These are phyloP conservation scores for Halocynthia aurantium DNA, from an alignment of 23 tunicate species.

Conservation along the genomic window DNA sequence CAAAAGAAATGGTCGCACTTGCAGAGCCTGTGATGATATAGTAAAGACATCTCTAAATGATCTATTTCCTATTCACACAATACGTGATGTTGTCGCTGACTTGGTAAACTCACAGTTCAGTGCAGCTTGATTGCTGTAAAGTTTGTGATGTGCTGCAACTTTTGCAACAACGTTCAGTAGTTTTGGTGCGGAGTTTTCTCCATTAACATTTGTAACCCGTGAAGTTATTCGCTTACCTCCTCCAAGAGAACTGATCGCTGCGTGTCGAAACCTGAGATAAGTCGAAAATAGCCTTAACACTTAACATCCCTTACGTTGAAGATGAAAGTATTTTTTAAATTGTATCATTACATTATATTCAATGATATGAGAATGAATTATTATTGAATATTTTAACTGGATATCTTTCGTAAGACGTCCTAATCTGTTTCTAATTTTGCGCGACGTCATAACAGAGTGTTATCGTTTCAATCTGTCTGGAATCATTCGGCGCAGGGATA, in stretches of 20 bases:
- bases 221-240: slow-evolving; percentile 27
- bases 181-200: neutral
- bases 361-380: too few relatives aligned
- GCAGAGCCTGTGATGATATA: slow-evolving; percentile 11
- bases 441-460: too few relatives aligned
- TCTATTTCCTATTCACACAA: neutral
- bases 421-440: too few relatives aligned
- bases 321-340: too few relatives aligned
- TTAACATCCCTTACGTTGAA: neutral
- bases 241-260: slow-evolving; percentile 47
- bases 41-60: neutral
- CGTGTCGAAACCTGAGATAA: slow-evolving; percentile 56
- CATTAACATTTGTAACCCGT: too few relatives aligned
- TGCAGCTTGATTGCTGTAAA: slow-evolving; percentile 27
- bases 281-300: neutral
- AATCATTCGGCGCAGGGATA: too few relatives aligned
- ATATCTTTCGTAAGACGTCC: too few relatives aligned
- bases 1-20: slow-evolving; percentile 50
- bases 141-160: slow-evolving; percentile 20
- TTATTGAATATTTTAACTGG: too few relatives aligned
- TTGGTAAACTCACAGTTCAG: slow-evolving; percentile 20
- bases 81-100: neutral
- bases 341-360: too few relatives aligned
- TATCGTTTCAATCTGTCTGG: too few relatives aligned
- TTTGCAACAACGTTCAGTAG: slow-evolving; percentile 26